phyloP scores from a whole-genome alignment of 2,113 vertebrate species.

The Labeo rohita region DNA sequence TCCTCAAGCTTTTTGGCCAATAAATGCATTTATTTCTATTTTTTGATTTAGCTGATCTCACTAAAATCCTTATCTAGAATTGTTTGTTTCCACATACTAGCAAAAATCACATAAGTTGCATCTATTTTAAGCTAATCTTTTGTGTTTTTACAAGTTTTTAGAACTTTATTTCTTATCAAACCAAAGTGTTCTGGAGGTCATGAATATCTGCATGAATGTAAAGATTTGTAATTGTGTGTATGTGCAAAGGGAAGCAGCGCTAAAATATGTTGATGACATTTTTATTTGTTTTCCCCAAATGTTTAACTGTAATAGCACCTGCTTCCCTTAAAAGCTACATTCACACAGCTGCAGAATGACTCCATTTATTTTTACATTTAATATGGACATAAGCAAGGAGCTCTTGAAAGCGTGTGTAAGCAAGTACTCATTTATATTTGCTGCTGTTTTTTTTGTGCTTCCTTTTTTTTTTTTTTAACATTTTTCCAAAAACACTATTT shows the following conservation, averaged over 20 bases:
- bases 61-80: not conserved
- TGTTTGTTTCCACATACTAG: not conserved
- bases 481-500: not conserved
- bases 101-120: not conserved
- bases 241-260: constrained; percentile 24
- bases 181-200: constrained; percentile 34
- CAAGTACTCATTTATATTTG: not conserved
- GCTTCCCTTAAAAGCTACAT: constrained; percentile 13
- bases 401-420: not conserved
- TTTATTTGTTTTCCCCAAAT: not conserved
- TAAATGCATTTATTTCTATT: constrained; percentile 18
- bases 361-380: constrained; percentile 9
- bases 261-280: constrained; percentile 15
- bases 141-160: not conserved
- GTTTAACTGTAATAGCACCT: not conserved
- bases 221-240: not conserved
- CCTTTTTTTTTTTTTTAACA: too few relatives aligned
- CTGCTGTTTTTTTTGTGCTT: not conserved
- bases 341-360: not conserved
- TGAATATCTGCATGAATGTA: constrained; percentile 20
- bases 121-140: not conserved
- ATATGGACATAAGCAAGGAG: not conserved
- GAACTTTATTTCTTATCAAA: constrained; percentile 16
- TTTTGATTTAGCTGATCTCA: constrained; percentile 13
- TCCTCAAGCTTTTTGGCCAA: constrained; percentile 30